Base-by-base conservation (phyloP, 2,888 invertebrate species). In the Amiota minor region DNA sequence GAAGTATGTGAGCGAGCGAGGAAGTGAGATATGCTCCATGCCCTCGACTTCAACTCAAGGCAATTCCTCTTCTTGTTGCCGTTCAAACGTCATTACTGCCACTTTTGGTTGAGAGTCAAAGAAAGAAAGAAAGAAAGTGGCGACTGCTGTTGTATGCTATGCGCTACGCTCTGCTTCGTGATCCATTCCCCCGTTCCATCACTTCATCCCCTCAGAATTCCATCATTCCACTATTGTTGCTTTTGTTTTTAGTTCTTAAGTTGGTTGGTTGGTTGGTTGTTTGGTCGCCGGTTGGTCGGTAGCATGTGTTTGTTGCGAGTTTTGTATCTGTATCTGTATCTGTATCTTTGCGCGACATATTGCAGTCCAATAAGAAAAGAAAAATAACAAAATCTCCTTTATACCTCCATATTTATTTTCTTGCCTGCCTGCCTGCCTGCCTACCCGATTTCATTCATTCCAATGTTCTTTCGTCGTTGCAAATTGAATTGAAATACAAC, bases 41-140 rank as follows among this genome's bases (percentile, higher is more conserved):
- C 10, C 50, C 12, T 50, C 11, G 35, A 35, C 6, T 35, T 35
- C 35, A 35, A 35, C 35, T 35, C 56, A 56, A 45, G 70, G 70
- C 70, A 55, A 70, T 70, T 55, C 70, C 56, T 70, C 70, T 70
- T 70, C 35, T 35, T 35, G 35, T 35, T 35, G 35, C 35, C 6
- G 55, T 53, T 55, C 70, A 70, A 59, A 56, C 56, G 70, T 59
- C 70, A 55, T 70, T 59, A 70, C 56, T 14, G 72, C 53, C 55
- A 55, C 67, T 65, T 53, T 35, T 35, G 35, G 35, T 35, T 6
- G 35, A 35, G 35, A 35, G 35, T 35, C 35, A 35, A 35, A 35
- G 35, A 35, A 35, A 35, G 35, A 35, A 35, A 35, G 35, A 35
- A 35, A 35, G 35, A 35, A 49, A 18, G 49, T 50, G 49, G 67